Base-by-base conservation (phyloP, 2,888 invertebrate genomes). In the Tuberolachnus salignus region DNA sequence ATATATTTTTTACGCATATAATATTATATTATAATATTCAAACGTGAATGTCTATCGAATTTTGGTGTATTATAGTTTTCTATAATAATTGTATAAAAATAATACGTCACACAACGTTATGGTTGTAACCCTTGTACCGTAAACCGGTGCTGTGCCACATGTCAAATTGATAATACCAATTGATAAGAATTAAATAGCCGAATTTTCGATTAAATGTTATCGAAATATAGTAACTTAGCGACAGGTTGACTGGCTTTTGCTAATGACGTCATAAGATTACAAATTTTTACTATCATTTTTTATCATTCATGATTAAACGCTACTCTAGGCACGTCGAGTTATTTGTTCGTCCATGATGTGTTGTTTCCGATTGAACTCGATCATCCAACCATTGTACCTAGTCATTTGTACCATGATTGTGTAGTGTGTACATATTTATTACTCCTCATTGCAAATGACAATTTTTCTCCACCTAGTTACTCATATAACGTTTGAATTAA, bases 141-240 rank as follows among this genome's bases (percentile, higher is more conserved):
- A 11, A 26, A 26, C 49, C 26, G 26, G 42, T 69, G 14, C 8
- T 2, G 19, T 63, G 73, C 73, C 73, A 73, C 73, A 73, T 63
- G 73, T 73, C 49, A 73, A n/a, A 73, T 63, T 63, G 73, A 73
- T 73, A 73, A 73, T 42, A 11, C 34, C 0, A 59, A 21, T 51
- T 34, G 72, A 63, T 73, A 63, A 73, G n/a, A 19, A 19, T 21
- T 34, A 61, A 57, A 11, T 3, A 51, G 21, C 34, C n/a, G 34
- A 19, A 61, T 51, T 19, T 14, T 21, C 3, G 19, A 71, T n/a
- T 46, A 16, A 46, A 34, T 46, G n/a, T 49, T n/a, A 71, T 21
- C 4, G 21, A 16, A 2, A 6, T 23, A 13, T 51, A 34, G 6
- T 53, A 11, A 19, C 6, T n/a, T n/a, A 13, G 34, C 8, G 1